Evolutionary conservation across 2,113 vertebrate genomes (phyloP).

Genomic region (Helogale parvula): DNA sequence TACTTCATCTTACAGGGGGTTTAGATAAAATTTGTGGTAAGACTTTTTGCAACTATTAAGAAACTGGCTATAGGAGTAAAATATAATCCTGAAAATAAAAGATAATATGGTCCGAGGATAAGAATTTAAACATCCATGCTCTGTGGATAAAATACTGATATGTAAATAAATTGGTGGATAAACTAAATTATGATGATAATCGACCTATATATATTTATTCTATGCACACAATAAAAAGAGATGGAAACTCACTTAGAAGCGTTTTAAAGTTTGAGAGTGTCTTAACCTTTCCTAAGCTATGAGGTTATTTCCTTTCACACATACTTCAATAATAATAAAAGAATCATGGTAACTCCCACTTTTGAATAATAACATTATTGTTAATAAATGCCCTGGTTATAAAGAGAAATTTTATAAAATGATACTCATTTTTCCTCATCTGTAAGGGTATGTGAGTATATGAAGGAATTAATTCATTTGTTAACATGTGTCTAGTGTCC

Average conservation of each 20-base stretch:
- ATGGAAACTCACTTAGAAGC: neutral
- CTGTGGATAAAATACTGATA: neutral
- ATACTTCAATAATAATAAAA: neutral
- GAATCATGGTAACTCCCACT: neutral
- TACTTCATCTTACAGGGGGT: conserved; percentile 36
- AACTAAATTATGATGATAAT: conserved; percentile 12
- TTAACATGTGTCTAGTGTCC: neutral
- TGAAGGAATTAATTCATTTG: neutral
- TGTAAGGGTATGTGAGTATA: neutral
- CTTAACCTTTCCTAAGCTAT: neutral
- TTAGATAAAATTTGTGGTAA: conserved; percentile 34
- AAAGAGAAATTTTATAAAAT: neutral
- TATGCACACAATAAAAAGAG: neutral
- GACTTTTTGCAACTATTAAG: conserved; percentile 44
- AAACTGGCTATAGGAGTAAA: conserved; percentile 37
- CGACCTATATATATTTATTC: neutral
- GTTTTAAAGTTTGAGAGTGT: neutral
- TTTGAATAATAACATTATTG: neutral
- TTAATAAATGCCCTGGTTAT: neutral
- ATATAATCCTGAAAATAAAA: neutral
- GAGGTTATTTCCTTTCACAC: neutral
- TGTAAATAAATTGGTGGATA: neutral
- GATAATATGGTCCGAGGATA: neutral
- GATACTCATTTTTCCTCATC: neutral
- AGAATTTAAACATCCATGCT: neutral